Conservation (phyloP, 2,888 invertebrate species). For the Pimpla rufipes region DNA sequence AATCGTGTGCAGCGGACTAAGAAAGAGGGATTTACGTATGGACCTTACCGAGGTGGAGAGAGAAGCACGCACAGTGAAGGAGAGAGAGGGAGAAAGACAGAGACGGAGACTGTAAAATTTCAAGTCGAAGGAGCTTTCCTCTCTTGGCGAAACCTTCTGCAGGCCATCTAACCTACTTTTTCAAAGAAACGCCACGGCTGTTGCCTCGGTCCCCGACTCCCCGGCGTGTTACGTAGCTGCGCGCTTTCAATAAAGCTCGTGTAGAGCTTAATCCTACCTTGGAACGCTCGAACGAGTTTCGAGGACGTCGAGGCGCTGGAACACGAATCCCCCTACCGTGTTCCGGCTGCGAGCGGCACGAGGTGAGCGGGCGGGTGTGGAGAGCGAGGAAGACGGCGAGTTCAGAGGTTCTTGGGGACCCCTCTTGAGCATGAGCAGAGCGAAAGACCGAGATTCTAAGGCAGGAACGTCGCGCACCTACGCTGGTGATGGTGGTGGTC, state of each 20-base stretch:
- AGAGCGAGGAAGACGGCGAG: conserved; percentile 32
- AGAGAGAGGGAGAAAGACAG: neutral
- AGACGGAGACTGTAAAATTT: neutral
- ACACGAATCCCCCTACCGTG: conserved; percentile 44
- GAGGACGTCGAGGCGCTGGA: conserved; percentile 61
- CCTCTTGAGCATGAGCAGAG: neutral
- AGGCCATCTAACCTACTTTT: conserved; percentile 11
- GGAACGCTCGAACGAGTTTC: conserved; percentile 66
- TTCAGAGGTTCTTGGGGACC: conserved; percentile 16
- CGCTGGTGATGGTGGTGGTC: too few species aligned
- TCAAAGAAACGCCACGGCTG: conserved; percentile 10
- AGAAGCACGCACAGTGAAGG: neutral
- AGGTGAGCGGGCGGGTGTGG: too few species aligned
- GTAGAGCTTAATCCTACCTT: conserved; percentile 65
- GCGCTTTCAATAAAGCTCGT: conserved; percentile 69
- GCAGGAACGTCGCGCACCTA: conserved; percentile 13
- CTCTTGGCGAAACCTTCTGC: neutral
- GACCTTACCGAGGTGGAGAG: neutral
- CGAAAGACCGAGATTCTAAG: conserved; percentile 37
- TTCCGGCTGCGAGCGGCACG: conserved; percentile 40
- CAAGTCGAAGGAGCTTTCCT: conserved; percentile 23
- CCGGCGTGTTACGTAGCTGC: conserved; percentile 41
- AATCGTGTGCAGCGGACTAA: neutral
- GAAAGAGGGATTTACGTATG: conserved; percentile 12
- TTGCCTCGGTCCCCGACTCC: conserved; percentile 16